phyloP scores from a whole-genome alignment of 2,797 vertebrate species.

The Parauchenoglanis punctatus region DNA sequence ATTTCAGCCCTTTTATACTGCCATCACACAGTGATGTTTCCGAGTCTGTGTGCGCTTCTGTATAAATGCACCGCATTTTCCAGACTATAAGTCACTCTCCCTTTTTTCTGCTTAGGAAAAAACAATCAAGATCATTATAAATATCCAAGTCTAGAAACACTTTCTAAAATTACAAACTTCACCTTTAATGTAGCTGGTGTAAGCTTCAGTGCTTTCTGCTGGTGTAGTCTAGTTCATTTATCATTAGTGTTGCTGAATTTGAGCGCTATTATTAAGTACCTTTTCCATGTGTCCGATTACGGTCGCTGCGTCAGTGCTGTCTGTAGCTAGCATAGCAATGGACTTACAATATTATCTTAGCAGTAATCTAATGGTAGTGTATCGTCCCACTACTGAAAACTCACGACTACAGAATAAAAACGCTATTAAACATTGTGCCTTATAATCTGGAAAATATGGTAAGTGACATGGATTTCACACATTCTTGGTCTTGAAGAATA shows the following conservation, averaged over 20 bases:
- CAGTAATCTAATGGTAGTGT: background rate
- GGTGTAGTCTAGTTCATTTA: background rate
- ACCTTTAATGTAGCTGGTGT: background rate
- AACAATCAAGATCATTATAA: background rate
- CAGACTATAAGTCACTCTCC: background rate
- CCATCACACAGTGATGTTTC: slow-evolving; percentile 33
- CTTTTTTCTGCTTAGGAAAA: background rate
- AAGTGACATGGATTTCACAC: background rate
- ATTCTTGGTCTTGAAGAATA: background rate
- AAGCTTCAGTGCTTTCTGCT: background rate
- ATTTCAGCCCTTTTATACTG: background rate
- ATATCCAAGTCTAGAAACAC: too few relatives aligned
- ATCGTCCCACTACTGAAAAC: background rate
- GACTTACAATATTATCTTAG: background rate
- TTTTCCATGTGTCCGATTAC: background rate
- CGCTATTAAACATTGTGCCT: background rate
- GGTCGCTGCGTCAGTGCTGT: background rate
- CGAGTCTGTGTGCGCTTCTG: background rate
- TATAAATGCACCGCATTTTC: background rate
- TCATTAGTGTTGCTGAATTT: background rate
- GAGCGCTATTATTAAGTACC: too few relatives aligned
- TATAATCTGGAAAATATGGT: slow-evolving; percentile 4
- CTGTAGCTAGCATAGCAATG: background rate
- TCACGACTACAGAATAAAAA: background rate
- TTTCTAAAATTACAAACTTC: background rate